Evolutionary conservation across 2,888 invertebrate species (phyloP).

Genomic region (Seladonia tumulorum): DNA sequence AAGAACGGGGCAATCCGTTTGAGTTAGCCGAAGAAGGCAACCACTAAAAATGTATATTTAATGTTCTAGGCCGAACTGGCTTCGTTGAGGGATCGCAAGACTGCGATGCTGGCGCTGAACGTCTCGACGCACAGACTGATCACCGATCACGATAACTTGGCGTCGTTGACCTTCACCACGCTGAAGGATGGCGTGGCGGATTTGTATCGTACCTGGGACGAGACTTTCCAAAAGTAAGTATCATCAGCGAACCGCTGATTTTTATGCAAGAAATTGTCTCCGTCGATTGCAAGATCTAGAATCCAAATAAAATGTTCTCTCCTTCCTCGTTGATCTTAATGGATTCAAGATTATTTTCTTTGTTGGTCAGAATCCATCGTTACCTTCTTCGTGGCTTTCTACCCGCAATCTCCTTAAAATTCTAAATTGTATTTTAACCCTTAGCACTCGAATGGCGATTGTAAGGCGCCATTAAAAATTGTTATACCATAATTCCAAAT

Average conservation of each 20-base stretch:
- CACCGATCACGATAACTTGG: conserved; percentile 85
- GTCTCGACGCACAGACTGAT: conserved; percentile 86
- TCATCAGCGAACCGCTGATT: neutral
- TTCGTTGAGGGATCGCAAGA: conserved; percentile 86
- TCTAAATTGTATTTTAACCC: too few species aligned
- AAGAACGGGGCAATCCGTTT: conserved; percentile 78
- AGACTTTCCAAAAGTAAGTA: conserved; percentile 88
- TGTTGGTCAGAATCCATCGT: neutral
- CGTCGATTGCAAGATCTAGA: neutral
- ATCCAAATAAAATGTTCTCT: neutral
- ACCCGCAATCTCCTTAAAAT: too few species aligned
- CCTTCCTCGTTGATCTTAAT: neutral
- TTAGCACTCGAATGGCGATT: too few species aligned
- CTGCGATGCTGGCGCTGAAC: conserved; percentile 87
- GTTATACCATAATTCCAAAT: too few species aligned
- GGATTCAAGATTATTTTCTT: neutral
- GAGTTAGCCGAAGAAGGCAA: conserved; percentile 76
- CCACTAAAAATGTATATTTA: conserved; percentile 80
- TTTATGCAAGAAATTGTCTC: neutral
- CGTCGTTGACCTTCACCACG: conserved; percentile 83
- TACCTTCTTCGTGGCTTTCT: too few species aligned
- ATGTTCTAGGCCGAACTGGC: conserved; percentile 87
- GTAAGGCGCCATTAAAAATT: too few species aligned
- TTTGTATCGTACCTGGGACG: conserved; percentile 89
- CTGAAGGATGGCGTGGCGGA: conserved; percentile 89